Conservation (phyloP, 2,113 vertebrate species). For the Corvus hawaiiensis region DNA sequence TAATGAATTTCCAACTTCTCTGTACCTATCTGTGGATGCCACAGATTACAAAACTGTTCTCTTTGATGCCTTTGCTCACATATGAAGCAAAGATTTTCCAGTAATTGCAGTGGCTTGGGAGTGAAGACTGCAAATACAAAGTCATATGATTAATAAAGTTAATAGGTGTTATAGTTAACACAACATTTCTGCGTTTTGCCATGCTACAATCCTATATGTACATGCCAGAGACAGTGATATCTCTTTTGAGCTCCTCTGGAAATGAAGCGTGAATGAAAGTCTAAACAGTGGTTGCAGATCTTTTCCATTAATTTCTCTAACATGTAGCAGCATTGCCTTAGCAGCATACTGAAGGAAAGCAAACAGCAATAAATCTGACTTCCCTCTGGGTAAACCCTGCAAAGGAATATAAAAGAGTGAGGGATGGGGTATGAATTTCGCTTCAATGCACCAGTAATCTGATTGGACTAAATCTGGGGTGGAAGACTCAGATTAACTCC, state of each 20-base stretch:
- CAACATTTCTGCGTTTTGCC: not conserved
- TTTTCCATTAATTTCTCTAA: not conserved
- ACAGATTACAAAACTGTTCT: not conserved
- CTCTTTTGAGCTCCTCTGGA: not conserved
- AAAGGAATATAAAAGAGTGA: not conserved
- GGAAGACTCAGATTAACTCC: conserved; percentile 21
- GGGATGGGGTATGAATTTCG: not conserved
- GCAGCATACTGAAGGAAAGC: not conserved
- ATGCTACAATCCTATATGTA: not conserved
- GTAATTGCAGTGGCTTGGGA: not conserved
- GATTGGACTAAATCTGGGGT: not conserved
- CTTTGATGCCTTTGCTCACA: not conserved
- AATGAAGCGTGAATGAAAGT: not conserved
- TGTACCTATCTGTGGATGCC: not conserved
- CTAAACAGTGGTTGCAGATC: not conserved
- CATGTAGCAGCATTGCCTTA: not conserved
- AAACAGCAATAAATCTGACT: not conserved
- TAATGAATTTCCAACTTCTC: not conserved
- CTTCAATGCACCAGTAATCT: not conserved
- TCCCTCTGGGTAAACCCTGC: not conserved
- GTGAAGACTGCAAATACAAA: not conserved
- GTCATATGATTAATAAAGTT: not conserved
- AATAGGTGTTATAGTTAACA: not conserved
- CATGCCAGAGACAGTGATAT: not conserved
- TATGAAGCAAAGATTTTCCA: not conserved